Base-by-base conservation (phyloP, 2,888 invertebrate species). In the Macaria liturata region DNA sequence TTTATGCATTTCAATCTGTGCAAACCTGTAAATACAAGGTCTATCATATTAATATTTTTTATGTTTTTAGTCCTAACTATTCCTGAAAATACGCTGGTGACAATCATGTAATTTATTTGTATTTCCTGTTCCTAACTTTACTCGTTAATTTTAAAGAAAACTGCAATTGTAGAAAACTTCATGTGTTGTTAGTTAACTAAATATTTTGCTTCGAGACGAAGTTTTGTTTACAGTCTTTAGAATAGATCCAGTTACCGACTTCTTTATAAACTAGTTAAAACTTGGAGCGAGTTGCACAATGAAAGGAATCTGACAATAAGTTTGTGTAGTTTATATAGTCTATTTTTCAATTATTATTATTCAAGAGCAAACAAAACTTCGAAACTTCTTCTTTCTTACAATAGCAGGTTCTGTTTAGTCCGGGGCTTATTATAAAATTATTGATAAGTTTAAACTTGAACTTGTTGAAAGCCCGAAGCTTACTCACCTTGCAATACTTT, bases 261-360 rank as follows among this genome's bases (percentile, higher is more conserved):
- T 59, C 47, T 60, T 60, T 53, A 56, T 60, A 60, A 60, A 56
- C 55, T 60, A 60, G 59, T 60, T 60, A 60, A 56, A 60, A 60
- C 46, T 60, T 49, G 30, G 42, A 56, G 59, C 34, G 48, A 59
- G 59, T 49, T 49, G 51, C 37, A 55, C 59, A 60, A 60, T 60
- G 59, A 60, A 52, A 60, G 59, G 59, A 60, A 60, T 60, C 59
- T 60, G 55, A 60, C 59, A 60, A 55, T 56, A 56, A 60, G 59
- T 56, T 56, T 42, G 52, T 56, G 52, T 43, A 42, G 46, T 52
- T 46, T 2, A 1, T 53, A 46, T 6, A 57, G 53, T 61, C 50
- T 54, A 51, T 57, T 61, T 57, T 61, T 61, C 53, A 54, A 57
- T 60, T 57, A 60, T 20, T 20, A 20, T 57, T 60, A 53, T 53